Base-by-base conservation (phyloP, 2,888 invertebrate species). In the Nomada fucata region DNA sequence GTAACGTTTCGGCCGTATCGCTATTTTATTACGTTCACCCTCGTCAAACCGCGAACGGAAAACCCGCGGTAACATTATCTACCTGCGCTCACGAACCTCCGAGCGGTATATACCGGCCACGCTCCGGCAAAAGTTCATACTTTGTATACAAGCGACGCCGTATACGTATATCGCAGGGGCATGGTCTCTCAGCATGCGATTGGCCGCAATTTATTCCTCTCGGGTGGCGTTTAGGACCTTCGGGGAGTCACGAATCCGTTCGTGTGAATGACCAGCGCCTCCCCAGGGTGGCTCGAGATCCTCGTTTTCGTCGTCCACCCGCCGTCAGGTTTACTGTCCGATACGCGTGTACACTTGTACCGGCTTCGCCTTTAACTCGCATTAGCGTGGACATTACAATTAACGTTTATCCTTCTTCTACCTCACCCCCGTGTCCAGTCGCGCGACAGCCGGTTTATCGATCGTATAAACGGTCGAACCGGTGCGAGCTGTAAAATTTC, bases 351-450 rank as follows among this genome's bases (percentile, higher is more conserved):
- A 26, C 20, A 71, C 7, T n/a, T 29, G 36, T 18, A 36, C 36
- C 20, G 23, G 13, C 69, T 4, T 57, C 44, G 50, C 20, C 29
- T 72, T 82, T 74, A 70, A 63, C 69, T 71, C 83, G 70, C 86
- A 80, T 88, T 82, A 87, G 79, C 83, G 84, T 68, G 88, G 87
- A 85, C 85, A 88, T 87, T 88, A 89, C 88, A 84, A 89, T 89
- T 85, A 86, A 74, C 82, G 77, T 88, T 82, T 83, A 84, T 76
- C 85, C 81, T 76, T 81, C 26, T 83, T 65, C 15, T 61, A 75
- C 74, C 69, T n/a, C n/a, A n/a, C 73, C 73, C 77, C 79, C 73
- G 77, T 36, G 7, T 36, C 84, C 83, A 75, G 9, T 11, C 23
- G n/a, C 26, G 57, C 44, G 44, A 42, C 53, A 63, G 44, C 65